phyloP scores from a whole-genome alignment of 2,797 vertebrate species.

The Neosalanx taihuensis region DNA sequence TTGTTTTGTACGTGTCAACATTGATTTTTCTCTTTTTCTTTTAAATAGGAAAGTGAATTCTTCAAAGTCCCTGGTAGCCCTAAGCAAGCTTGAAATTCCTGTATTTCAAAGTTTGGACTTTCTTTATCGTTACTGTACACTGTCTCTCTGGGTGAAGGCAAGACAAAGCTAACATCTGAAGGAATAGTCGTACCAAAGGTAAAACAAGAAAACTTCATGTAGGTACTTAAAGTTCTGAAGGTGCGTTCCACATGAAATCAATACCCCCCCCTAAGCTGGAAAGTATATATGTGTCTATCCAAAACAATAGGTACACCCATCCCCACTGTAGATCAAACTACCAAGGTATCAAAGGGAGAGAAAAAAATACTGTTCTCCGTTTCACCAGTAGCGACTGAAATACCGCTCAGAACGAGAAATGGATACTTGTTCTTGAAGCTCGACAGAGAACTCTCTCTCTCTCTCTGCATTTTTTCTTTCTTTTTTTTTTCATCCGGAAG shows the following conservation, averaged over 20 bases:
- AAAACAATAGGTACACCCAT: constrained; percentile 64
- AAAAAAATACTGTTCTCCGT: constrained; percentile 58
- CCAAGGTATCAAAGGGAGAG: constrained; percentile 54
- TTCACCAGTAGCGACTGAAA: constrained; percentile 37
- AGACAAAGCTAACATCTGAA: constrained; percentile 80
- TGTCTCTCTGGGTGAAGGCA: constrained; percentile 78
- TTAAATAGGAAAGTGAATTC: constrained; percentile 67
- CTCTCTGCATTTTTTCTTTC: too few relatives aligned
- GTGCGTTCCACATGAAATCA: constrained; percentile 68
- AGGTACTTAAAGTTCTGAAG: constrained; percentile 71
- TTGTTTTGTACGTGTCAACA: constrained; percentile 71
- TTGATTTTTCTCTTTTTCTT: constrained; percentile 73
- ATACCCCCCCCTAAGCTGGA: constrained; percentile 65
- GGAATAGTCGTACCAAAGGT: constrained; percentile 79
- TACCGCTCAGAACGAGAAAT: constrained; percentile 23
- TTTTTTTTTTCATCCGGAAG: too few relatives aligned
- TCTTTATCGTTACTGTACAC: constrained; percentile 81
- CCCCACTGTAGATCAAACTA: constrained; percentile 55
- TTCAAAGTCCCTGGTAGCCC: constrained; percentile 82
- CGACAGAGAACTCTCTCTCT: too few relatives aligned
- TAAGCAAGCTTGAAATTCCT: constrained; percentile 85
- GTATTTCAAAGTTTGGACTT: constrained; percentile 81
- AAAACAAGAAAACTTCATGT: constrained; percentile 63
- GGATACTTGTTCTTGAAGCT: constrained; percentile 3
- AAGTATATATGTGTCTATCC: constrained; percentile 60